These are phyloP conservation scores for Semotilus atromaculatus DNA, from an alignment of 2,797 vertebrate genomes.

Conservation along the genomic window DNA sequence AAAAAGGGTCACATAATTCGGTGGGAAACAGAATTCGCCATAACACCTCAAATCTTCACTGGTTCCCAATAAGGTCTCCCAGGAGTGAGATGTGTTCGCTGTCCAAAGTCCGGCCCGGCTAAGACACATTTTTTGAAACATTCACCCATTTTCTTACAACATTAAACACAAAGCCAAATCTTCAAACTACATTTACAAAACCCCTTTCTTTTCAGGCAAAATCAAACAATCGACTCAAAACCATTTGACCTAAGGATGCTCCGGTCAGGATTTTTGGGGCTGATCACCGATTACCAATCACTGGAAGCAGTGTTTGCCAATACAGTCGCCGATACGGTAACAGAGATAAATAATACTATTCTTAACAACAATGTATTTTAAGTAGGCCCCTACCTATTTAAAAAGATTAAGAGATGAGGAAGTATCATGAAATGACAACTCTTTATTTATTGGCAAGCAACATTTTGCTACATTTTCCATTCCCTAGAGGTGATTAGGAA, in stretches of 20 bases:
- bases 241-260: neutral
- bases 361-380: neutral
- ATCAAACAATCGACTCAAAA: neutral
- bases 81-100: neutral
- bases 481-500: no score
- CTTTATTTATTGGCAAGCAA: no score
- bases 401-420: neutral
- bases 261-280: neutral
- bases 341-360: neutral
- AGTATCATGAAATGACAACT: neutral
- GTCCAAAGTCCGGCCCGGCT: neutral
- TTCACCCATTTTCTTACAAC: neutral
- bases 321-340: neutral
- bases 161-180: neutral
- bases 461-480: no score
- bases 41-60: neutral
- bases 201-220: neutral
- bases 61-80: conserved; percentile 18
- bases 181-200: neutral
- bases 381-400: neutral
- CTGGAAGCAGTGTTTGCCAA: neutral
- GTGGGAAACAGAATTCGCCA: neutral
- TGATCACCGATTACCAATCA: neutral
- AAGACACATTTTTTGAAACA: neutral
- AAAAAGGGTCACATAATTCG: neutral